Evolutionary conservation across 2,797 vertebrate species (phyloP), one percentile per base, ranked within the genome.

Genomic region (Mastacembelus armatus): DNA sequence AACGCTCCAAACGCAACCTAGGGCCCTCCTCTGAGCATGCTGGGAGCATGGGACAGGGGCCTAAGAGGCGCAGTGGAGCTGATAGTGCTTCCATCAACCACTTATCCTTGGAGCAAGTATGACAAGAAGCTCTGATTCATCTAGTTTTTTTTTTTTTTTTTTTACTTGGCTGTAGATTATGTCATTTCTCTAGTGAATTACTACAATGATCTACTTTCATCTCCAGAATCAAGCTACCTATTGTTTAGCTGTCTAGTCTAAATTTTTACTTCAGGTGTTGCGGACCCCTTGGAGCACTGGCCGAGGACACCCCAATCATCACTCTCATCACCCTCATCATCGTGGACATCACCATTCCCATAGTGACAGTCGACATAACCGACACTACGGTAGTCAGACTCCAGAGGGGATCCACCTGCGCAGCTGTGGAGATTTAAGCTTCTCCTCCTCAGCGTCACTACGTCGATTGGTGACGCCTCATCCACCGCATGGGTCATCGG

Each of bases 391-490:
- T 58, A 72, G 80, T 68, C 86, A 78, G 1, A 62, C 43, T 2
- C 86, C 87, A 0, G 95, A 96, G 38, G 95, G 95, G 21, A 96
- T 97, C 61, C 96, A 98, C 86, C 91, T 98, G 64, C 96, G 94
- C 54, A 99, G 98, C 91, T 98, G 97, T 0, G 97, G 97, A 3
- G 97, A 99, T 77, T 91, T 98, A 63, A 99, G 94, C 85, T 97
- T 95, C 1, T 93, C 95, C 0, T 96, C 97, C 1, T 86, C 91
- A 0, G 77, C 72, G 0, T 96, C 96, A 2, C 85, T 98, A 43
- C 93, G 95, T 6, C 93, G 95, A 21, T 81, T 98, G 33, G 84
- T 96, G 38, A 93, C 95, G 0, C 22, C 87, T 2, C 93, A 90
- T 10, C 50, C 92, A n/a, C 92, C 93, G 0, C 95, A 94, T 5